Evolutionary conservation across 1,140 invertebrate genomes (phyloP).

Genomic region (Steinernema feltiae): DNA sequence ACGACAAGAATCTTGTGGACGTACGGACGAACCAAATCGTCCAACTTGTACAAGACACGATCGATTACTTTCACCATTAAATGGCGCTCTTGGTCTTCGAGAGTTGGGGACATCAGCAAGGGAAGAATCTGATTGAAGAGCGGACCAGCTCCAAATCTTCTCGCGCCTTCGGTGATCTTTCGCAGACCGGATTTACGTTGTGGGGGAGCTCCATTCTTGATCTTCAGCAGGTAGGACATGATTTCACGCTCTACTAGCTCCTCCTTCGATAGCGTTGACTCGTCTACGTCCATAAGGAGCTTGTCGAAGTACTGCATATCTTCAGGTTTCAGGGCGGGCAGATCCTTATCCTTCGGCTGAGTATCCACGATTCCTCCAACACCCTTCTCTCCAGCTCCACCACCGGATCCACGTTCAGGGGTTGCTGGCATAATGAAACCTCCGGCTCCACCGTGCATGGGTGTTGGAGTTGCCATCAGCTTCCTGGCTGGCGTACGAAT

Average conservation of each 20-base stretch:
- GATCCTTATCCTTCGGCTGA: slow-evolving; percentile 85
- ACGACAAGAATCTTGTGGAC: slow-evolving; percentile 97
- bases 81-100: slow-evolving; percentile 98
- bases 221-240: slow-evolving; percentile 95
- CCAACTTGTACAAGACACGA: slow-evolving; percentile 93
- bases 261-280: slow-evolving; percentile 83
- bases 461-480: slow-evolving; percentile 92
- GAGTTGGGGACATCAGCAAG: slow-evolving; percentile 93
- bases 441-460: slow-evolving; percentile 71
- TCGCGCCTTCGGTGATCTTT: slow-evolving; percentile 96
- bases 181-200: slow-evolving; percentile 86
- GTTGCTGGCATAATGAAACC: slow-evolving; percentile 88
- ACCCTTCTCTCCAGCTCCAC: slow-evolving; percentile 48
- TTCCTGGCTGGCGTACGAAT: slow-evolving; percentile 93
- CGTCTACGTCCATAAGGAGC: slow-evolving; percentile 90
- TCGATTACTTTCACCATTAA: slow-evolving; percentile 99
- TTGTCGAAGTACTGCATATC: slow-evolving; percentile 99
- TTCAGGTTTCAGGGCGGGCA: slow-evolving; percentile 98
- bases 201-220: slow-evolving; percentile 98
- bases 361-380: slow-evolving; percentile 76
- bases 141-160: slow-evolving; percentile 94
- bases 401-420: slow-evolving; percentile 54
- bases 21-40: slow-evolving; percentile 95
- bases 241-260: slow-evolving; percentile 97
- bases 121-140: slow-evolving; percentile 98